Evolutionary conservation across 2,888 invertebrate species (phyloP).

Genomic region (Meghimatium bilineatum): DNA sequence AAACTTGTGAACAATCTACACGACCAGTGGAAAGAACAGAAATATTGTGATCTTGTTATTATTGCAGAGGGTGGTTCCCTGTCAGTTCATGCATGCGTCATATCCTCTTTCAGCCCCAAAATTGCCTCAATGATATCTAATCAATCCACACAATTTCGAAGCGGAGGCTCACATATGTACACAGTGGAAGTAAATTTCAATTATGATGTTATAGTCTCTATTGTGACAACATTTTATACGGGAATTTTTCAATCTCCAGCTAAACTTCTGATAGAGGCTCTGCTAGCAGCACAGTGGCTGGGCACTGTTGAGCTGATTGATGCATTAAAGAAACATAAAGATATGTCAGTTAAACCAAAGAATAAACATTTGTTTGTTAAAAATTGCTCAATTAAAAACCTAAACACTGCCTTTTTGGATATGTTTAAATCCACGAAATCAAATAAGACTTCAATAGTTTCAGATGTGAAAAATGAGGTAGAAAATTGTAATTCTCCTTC

Average conservation of each 20-base stretch:
- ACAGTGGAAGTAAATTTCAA: conserved; percentile 31
- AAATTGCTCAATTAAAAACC: not conserved
- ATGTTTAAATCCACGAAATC: not conserved
- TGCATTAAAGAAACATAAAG: conserved; percentile 13
- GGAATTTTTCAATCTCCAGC: conserved; percentile 43
- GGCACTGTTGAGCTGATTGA: conserved; percentile 44
- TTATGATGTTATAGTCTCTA: conserved; percentile 35
- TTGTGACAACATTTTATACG: conserved; percentile 49
- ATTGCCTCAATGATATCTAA: conserved; percentile 17
- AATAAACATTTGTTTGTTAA: not conserved
- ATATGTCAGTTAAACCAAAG: not conserved
- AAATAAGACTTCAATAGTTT: too few relatives aligned
- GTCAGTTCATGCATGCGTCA: conserved; percentile 51
- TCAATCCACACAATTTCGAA: not conserved
- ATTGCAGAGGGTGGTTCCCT: conserved; percentile 38
- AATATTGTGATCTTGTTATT: conserved; percentile 50
- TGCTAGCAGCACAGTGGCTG: conserved; percentile 48
- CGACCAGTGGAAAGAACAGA: conserved; percentile 51
- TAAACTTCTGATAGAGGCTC: conserved; percentile 29
- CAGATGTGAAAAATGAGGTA: not conserved
- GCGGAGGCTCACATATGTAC: not conserved
- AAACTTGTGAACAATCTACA: conserved; percentile 49
- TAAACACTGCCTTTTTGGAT: not conserved
- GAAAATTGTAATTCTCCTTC: not conserved
- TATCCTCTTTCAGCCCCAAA: conserved; percentile 52